Conservation (phyloP, 2,113 vertebrate genomes). For the Muntiacus muntjak region DNA sequence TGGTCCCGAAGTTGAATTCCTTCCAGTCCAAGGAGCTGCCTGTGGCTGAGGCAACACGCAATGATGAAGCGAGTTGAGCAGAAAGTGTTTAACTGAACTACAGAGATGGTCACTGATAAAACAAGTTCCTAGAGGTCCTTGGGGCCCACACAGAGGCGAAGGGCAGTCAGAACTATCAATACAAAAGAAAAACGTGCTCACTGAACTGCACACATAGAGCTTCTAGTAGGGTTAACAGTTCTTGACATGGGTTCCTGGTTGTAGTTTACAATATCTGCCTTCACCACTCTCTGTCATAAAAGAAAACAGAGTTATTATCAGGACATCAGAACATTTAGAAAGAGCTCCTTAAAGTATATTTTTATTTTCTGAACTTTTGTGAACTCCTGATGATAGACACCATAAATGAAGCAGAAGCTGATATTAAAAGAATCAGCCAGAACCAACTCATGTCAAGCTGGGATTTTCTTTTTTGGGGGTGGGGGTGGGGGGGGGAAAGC, state of each 20-base stretch:
- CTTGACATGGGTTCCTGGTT: constrained; percentile 93
- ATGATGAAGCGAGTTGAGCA: neutral
- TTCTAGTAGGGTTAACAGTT: constrained; percentile 90
- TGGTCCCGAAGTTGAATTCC: constrained; percentile 59
- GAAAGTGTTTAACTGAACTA: constrained; percentile 50
- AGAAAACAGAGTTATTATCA: constrained; percentile 76
- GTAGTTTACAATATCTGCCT: constrained; percentile 99
- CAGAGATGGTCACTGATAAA: constrained; percentile 71
- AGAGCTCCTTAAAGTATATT: constrained; percentile 54
- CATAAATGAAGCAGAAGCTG: constrained; percentile 34
- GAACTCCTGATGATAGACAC: constrained; percentile 49
- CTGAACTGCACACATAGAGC: constrained; percentile 93
- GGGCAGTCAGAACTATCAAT: constrained; percentile 57
- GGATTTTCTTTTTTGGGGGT: neutral
- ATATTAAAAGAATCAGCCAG: neutral
- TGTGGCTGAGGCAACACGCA: constrained; percentile 38
- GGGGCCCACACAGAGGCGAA: constrained; percentile 47
- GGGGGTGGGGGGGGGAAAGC: rapidly evolving
- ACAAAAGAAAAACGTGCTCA: constrained; percentile 67
- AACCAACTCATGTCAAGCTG: neutral
- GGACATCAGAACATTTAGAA: constrained; percentile 53
- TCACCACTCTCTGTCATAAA: constrained; percentile 92
- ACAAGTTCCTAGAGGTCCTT: constrained; percentile 54
- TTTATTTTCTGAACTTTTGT: constrained; percentile 55
- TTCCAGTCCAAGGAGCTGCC: constrained; percentile 58